Base-by-base conservation (phyloP, 1,140 invertebrate genomes). In the Drosophila grimshawi region DNA sequence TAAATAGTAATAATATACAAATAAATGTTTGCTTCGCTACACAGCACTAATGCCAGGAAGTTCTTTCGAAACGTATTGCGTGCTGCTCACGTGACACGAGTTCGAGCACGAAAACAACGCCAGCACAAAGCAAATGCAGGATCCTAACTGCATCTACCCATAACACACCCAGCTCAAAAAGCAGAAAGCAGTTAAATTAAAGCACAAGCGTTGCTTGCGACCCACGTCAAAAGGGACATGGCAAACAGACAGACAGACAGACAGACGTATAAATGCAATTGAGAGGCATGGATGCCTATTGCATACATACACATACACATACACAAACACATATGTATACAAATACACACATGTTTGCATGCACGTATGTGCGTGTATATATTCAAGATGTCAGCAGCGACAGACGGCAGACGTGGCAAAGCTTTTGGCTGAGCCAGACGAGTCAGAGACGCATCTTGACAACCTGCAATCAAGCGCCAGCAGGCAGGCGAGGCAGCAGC, bases 401-500 rank as follows among this genome's bases (percentile, higher is more conserved):
- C 78, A 75, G 39, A n/a, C 29, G 32, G 41, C 41, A 37, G 46
- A 39, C 45, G 29, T 19, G 51, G 45, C 39, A 19, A 11, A 76
- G 68, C 53, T 71, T 69, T 69, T 76, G 71, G 72, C 80, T 86
- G 81, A 70, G 61, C 56, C 57, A 43, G 60, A 86, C n/a, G 60
- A 86, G 78, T 53, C 63, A 67, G 68, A 46, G 59, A 48, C 43
- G 32, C 63, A 43, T 66, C 77, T 74, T 85, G 81, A 85, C 81
- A 85, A 85, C 81, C 78, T 85, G 81, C 77, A 85, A 85, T 85
- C 81, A 85, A 86, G 73, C 81, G 81, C 81, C 81, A 77, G 67
- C 80, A 79, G 75, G 74, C 74, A 61, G 30, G 32, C 63, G 57
- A 51, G 64, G 39, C 39, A 46, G 27, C 69, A 57, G 52, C 51